Percentiles rank a stretch among this genome's conserved stretches.
These are phyloP conservation scores for Seira ritae DNA, from an alignment of 2,888 invertebrate species.

Conservation along the genomic window DNA sequence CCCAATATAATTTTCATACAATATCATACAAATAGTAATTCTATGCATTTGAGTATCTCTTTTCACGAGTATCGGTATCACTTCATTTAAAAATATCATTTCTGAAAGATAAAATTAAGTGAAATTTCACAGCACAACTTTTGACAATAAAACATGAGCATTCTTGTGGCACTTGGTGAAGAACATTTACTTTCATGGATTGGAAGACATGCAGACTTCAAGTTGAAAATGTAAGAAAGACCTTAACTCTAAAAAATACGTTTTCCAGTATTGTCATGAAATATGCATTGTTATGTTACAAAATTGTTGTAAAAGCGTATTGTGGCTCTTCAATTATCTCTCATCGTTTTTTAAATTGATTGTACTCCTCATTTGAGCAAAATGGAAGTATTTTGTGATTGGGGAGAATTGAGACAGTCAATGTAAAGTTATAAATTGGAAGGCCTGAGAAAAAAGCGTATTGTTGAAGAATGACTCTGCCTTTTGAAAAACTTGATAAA, in stretches of 20 bases:
- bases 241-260: no score
- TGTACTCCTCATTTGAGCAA: neutral
- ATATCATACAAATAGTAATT: slow-evolving; percentile 14
- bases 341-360: no score
- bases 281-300: no score
- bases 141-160: no score
- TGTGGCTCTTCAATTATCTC: no score
- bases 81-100: slow-evolving; percentile 1
- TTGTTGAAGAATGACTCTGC: neutral
- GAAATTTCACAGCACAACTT: slow-evolving; percentile 41
- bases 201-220: no score
- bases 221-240: no score
- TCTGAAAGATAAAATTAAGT: slow-evolving; percentile 1
- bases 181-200: neutral
- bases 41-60: slow-evolving; percentile 20
- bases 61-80: slow-evolving; percentile 21
- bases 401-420: neutral
- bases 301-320: no score
- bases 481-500: neutral
- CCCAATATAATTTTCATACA: slow-evolving; percentile 31
- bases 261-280: no score
- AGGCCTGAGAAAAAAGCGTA: neutral
- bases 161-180: slow-evolving; percentile 41
- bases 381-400: neutral
- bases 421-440: neutral